Base-by-base conservation (phyloP, 2,113 vertebrate genomes). In the Panthera uncia region DNA sequence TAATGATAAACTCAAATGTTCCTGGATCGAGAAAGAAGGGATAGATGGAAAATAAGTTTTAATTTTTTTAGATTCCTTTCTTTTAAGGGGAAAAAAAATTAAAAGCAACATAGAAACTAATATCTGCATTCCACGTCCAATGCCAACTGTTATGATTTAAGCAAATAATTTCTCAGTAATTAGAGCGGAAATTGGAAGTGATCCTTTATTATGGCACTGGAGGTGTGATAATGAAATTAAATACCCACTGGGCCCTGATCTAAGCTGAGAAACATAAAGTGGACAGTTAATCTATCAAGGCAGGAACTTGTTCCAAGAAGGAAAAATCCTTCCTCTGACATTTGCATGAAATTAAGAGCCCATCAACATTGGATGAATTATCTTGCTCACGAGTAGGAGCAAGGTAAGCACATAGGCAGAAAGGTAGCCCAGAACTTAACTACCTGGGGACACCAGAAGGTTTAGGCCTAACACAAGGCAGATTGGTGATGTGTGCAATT, bases 1-100 rank as follows among this genome's bases (percentile, higher is more conserved):
- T 98, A 96, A 97, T 95, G 97, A 93, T 97, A 84, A 97, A 97
- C 97, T 98, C 98, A 98, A 97, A 98, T 98, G 96, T 98, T 98
- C 98, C 97, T 98, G 98, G 97, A 97, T 91, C 16, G 4, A 94
- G 95, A 91, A 87, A 87, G 97, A 86, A 83, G 38, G 65, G 73
- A 74, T 41, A 83, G 79, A 95, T 94, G 98, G 95, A 98, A 98
- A 98, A 95, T 50, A 94, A 81, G 76, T 80, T 94, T 95, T 97
- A 41, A 86, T 88, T 96, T 95, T 96, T 90, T 92, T 71, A 85
- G 85, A 86, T 93, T 98, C 86, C 74, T 96, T 83, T 94, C 97
- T 97, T 91, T 48, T 68, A 73, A 50, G 71, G 36, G 52, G 14
- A 1, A 69, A 78, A 66, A 85, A 79, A 96, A 52, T 48, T 71